phyloP scores from a whole-genome alignment of 2,113 vertebrate genomes.

The Noturus placidus region DNA sequence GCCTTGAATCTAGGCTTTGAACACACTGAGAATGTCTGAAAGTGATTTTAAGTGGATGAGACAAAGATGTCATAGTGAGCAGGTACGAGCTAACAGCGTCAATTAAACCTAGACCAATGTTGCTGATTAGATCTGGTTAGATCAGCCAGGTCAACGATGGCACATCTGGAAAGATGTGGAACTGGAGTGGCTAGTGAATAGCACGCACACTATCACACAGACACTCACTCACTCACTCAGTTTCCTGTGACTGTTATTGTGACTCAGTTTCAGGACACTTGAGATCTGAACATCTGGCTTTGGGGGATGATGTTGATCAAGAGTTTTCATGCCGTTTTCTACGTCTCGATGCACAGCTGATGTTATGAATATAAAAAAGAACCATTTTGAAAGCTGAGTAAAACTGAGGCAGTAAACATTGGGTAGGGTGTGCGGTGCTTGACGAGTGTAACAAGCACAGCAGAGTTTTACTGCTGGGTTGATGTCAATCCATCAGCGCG shows the following conservation, averaged over 20 bases:
- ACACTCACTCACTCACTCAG: not conserved
- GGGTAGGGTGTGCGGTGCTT: not conserved
- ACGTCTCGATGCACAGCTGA: not conserved
- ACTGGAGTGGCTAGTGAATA: constrained; percentile 7
- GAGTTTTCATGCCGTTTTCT: not conserved
- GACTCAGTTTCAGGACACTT: constrained; percentile 23
- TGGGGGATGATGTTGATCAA: not conserved
- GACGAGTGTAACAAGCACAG: constrained; percentile 23
- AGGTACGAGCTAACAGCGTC: constrained; percentile 28
- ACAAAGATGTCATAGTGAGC: constrained; percentile 17
- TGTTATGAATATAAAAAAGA: not conserved
- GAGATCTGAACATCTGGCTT: constrained; percentile 38
- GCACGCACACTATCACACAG: not conserved
- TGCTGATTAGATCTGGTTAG: constrained; percentile 48
- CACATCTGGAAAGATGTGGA: constrained; percentile 30
- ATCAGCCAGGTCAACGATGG: constrained; percentile 30
- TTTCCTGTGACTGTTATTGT: too few relatives aligned
- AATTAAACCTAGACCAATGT: constrained; percentile 40
- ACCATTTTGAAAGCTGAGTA: not conserved
- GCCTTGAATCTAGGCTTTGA: not conserved
- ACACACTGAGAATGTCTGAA: not conserved
- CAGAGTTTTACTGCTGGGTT: constrained; percentile 18
- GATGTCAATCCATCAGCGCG: not conserved
- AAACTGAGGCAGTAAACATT: constrained; percentile 7
- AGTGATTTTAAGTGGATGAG: constrained; percentile 28